Base-by-base conservation (phyloP, 2,888 invertebrate genomes). In the Netelia fuscicornis region DNA sequence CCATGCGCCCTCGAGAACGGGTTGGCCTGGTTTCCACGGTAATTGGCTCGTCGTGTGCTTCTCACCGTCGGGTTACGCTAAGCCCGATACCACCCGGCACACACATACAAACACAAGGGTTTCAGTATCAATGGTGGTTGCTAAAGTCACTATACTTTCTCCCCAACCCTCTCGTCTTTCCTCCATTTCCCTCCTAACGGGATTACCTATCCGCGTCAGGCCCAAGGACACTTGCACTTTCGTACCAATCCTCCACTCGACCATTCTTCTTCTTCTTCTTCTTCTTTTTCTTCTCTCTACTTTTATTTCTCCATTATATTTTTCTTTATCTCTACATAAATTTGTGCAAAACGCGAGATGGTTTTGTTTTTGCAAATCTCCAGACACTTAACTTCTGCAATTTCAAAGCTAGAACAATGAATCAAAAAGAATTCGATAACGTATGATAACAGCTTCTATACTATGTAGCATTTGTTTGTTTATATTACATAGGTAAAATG, bases 21-120 rank as follows among this genome's bases (percentile, higher is more conserved):
- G 72, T 83, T 88, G 89, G 81, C 88, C 90, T 82, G 87, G 84
- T 90, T 90, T 89, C 86, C 86, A 85, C 81, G 84, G 80, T 85
- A 88, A 89, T 89, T 90, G 89, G 89, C 87, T 83, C 76, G 85
- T 84, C 64, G 74, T 72, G 52, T 67, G 67, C 23, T 67, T 67
- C 44, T 81, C 64, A 60, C 52, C 52, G 68, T 75, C 74, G 74
- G 25, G 65, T 42, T 20, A 65, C n/a, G 9, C 48, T 23, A 52
- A 52, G 23, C 17, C 25, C 68, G 23, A 11, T n/a, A 25, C 17
- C 17, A 17, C 17, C 17, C 17, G 17, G 17, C 20, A 20, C 20
- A 67, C 48, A 42, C 65, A 65, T 20, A 65, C 44, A 25, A 2
- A 52, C n/a, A 58, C n/a, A 58, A 62, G 37, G 23, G 30, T 30